These are phyloP conservation scores for Columba janthina DNA, from an alignment of 2,113 vertebrate genomes.

Conservation along the genomic window DNA sequence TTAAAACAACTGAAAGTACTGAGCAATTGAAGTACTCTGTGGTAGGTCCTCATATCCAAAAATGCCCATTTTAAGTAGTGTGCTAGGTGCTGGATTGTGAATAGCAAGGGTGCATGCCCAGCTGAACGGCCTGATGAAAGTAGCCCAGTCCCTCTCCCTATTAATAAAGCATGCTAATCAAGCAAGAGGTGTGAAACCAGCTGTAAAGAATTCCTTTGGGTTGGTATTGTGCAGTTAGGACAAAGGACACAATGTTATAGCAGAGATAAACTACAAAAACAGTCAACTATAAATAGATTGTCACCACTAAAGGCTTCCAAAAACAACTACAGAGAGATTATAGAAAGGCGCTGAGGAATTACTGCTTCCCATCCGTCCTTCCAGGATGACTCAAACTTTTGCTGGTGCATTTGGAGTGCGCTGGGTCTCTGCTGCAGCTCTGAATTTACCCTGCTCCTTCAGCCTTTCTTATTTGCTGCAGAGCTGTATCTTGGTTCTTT, in stretches of 20 bases:
- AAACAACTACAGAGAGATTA: neutral
- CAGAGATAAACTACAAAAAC: conserved; percentile 29
- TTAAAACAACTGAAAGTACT: neutral
- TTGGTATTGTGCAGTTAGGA: neutral
- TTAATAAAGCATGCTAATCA: neutral
- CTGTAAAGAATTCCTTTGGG: neutral
- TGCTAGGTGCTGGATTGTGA: neutral
- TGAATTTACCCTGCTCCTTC: neutral
- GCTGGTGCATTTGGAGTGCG: neutral
- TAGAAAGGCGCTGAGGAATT: neutral
- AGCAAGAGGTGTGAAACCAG: neutral
- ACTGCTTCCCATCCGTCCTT: neutral
- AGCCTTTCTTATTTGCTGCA: neutral
- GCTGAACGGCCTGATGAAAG: neutral
- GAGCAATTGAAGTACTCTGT: neutral
- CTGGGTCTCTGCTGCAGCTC: neutral
- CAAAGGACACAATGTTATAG: conserved; percentile 9
- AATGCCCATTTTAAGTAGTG: neutral
- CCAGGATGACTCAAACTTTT: neutral
- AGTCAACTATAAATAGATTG: conserved; percentile 49
- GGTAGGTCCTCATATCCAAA: neutral
- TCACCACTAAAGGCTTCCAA: neutral
- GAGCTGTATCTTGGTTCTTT: neutral
- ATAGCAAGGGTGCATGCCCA: neutral
- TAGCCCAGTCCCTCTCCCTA: neutral